phyloP scores from a whole-genome alignment of 2,113 vertebrate genomes.

The Triplophysa dalaica region DNA sequence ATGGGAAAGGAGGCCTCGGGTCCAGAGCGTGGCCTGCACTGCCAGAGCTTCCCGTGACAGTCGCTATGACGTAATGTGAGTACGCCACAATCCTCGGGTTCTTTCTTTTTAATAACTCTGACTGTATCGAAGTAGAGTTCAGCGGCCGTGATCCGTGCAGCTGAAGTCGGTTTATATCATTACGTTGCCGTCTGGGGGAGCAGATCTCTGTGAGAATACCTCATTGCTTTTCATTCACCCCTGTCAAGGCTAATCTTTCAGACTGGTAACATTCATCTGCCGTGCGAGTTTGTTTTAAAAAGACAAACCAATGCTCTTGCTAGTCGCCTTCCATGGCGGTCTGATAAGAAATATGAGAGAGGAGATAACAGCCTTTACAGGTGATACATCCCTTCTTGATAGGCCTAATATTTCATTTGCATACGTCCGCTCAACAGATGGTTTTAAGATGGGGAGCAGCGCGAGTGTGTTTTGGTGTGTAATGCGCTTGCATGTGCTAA shows the following conservation, averaged over 20 bases:
- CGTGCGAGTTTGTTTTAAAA: constrained; percentile 72
- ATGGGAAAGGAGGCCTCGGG: constrained; percentile 59
- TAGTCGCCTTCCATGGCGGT: constrained; percentile 60
- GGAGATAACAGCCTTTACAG: constrained; percentile 41
- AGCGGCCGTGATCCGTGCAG: constrained; percentile 48
- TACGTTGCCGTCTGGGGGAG: constrained; percentile 42
- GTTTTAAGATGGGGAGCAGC: background rate
- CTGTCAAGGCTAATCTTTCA: constrained; percentile 62
- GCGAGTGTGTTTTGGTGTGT: background rate
- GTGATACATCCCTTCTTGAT: constrained; percentile 46
- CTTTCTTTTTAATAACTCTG: constrained; percentile 37
- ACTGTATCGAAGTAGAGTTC: constrained; percentile 6
- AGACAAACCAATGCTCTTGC: constrained; percentile 62
- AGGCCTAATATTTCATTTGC: constrained; percentile 50
- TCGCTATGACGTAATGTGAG: constrained; percentile 56
- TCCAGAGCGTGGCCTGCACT: constrained; percentile 18
- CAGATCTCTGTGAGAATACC: constrained; percentile 42
- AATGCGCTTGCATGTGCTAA: background rate
- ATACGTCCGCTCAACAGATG: constrained; percentile 19
- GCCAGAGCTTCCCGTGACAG: constrained; percentile 54
- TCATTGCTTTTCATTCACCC: constrained; percentile 62
- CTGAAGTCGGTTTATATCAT: constrained; percentile 51
- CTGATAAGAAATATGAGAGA: constrained; percentile 56
- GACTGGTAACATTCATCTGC: constrained; percentile 71
- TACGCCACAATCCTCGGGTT: constrained; percentile 41